Evolutionary conservation across 1,140 invertebrate genomes (phyloP), one percentile per base, ranked within the genome.

Genomic region (Chionoecetes opilio): DNA sequence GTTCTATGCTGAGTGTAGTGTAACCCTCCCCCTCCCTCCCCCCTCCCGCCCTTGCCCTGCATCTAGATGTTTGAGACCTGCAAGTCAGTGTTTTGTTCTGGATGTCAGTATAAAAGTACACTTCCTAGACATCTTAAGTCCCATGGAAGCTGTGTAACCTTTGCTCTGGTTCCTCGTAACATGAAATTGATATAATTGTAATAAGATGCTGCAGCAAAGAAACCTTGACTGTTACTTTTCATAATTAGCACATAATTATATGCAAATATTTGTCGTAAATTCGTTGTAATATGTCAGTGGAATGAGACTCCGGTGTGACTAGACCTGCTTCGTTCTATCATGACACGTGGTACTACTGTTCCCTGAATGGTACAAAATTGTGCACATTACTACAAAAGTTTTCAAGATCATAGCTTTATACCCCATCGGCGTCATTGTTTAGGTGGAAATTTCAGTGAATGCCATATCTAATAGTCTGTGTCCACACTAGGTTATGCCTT

Each of bases 11-110:
- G n/a, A 75, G n/a, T 75, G 63, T 75, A 21, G 63, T 75, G 63
- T 75, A 75, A 75, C 63, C 63, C 63, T n/a, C 63, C 63, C n/a
- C 63, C 63, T 14, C 41, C 41, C 5, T 46, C 41, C 5, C 41
- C 41, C 63, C n/a, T 26, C 63, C 63, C 63, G 6, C 63, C 63
- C 63, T 75, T n/a, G n/a, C 63, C 63, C 63, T n/a, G 63, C 63
- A 75, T 75, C 63, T 75, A 75, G 21, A 75, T 75, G 63, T 75
- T 75, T 75, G 63, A 75, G 63, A 75, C 63, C 63, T 75, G 63
- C 63, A 75, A 75, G 63, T 75, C 63, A 75, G n/a, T 75, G 63
- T 75, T 75, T n/a, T 75, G 63, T n/a, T 75, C 63, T 75, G 63
- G n/a, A 75, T 75, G 63, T 75, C n/a, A n/a, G n/a, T 75, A 26